Evolutionary conservation across 2,888 invertebrate species (phyloP), one percentile per base, ranked within the genome.

Genomic region (Trachelus tabidus): DNA sequence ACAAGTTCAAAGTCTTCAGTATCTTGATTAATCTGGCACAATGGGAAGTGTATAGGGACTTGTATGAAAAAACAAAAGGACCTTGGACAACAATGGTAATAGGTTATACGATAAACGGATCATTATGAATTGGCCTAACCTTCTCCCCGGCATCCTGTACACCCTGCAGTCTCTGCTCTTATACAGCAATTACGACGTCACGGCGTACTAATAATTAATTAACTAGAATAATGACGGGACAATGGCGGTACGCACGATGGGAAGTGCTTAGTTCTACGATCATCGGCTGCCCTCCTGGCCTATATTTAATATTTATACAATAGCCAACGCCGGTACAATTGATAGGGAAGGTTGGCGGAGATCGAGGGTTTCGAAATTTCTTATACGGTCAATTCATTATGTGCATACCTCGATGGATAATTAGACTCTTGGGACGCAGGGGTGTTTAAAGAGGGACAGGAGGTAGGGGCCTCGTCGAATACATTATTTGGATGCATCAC

Each of bases 171-270:
- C 85, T 87, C 85, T 87, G 85, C 89, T 89, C 89, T 89, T 88
- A 86, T 86, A 78, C 83, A 79, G 80, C 90, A 89, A 90, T 90
- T 89, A 89, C 84, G 84, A 88, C 87, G 87, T 89, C 88, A 87
- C 84, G 82, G 84, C 87, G 84, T 88, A 88, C 87, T 90, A 90
- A 89, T 90, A 88, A 91, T 90, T 90, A 90, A 90, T 90, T 89
- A 90, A 89, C 87, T 85, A 84, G 83, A 85, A 84, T 90, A 90
- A 91, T 90, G 88, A 90, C 85, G 87, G 89, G 87, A 91, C 91
- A 91, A 91, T 90, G 87, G 76, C 81, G 80, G 81, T 79, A 81
- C 82, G 83, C 84, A 83, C 84, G 86, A 87, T 89, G 86, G 89
- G 90, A 90, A 89, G 90, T 89, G 87, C 87, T 86, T 87, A 87